Evolutionary conservation across 92 coral and sea anemone genomes (phyloP).

Genomic region (Scolanthus callimorphus): DNA sequence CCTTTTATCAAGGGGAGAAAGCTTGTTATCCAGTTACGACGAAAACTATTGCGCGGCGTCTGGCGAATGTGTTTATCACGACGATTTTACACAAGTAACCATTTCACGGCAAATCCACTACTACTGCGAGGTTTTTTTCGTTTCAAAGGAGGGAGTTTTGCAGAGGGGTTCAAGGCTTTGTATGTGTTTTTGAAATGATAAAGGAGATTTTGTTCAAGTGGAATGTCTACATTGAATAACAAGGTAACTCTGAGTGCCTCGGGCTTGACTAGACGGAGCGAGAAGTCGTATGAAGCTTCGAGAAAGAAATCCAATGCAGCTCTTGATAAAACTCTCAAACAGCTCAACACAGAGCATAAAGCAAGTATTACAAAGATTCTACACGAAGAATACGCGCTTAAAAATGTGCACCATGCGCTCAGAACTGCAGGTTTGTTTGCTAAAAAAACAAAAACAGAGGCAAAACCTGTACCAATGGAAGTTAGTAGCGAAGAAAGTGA

Average conservation of each 20-base stretch:
- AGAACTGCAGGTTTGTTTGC: not conserved
- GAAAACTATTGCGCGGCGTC: too few species aligned
- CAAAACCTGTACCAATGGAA: not conserved
- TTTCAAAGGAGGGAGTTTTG: not conserved
- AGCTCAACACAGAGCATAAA: slow-evolving; percentile 57
- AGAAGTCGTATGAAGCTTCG: slow-evolving; percentile 46
- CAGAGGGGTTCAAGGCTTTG: too few species aligned
- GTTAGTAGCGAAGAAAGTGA: not conserved
- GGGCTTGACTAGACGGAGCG: slow-evolving; percentile 62
- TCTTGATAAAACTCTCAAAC: slow-evolving; percentile 50
- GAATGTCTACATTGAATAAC: not conserved
- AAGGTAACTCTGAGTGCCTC: slow-evolving; percentile 5
- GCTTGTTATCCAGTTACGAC: not conserved
- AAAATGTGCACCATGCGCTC: slow-evolving; percentile 33
- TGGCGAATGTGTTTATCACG: too few species aligned
- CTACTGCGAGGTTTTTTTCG: too few species aligned
- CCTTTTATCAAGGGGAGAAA: not conserved
- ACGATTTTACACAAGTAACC: too few species aligned
- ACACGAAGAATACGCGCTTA: slow-evolving; percentile 43
- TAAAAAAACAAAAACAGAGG: not conserved
- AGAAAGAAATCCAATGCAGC: slow-evolving; percentile 59
- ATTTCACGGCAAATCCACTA: too few species aligned
- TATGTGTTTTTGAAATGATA: too few species aligned
- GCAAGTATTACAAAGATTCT: slow-evolving; percentile 66
- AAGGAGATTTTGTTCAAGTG: not conserved